phyloP scores from a whole-genome alignment of 2,797 vertebrate species.

The Hylomyscus alleni region DNA sequence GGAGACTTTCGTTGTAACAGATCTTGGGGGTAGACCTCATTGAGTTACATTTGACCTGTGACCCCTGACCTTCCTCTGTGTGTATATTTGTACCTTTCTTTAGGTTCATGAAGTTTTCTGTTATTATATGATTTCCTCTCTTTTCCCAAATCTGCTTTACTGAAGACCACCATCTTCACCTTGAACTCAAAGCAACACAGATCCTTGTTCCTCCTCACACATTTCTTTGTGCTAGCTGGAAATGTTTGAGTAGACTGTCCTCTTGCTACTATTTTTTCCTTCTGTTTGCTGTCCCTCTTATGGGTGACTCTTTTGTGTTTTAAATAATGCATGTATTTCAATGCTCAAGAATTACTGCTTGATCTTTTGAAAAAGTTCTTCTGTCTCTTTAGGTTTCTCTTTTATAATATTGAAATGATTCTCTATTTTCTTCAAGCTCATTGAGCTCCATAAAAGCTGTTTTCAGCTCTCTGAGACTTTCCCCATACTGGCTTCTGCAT shows the following conservation, averaged over 20 bases:
- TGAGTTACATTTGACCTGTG: background rate
- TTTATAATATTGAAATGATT: background rate
- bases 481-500: background rate
- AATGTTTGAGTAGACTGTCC: too few species aligned
- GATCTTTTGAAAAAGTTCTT: background rate
- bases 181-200: background rate
- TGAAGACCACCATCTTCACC: background rate
- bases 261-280: background rate
- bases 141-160: background rate
- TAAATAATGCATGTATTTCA: background rate
- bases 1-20: background rate
- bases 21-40: background rate
- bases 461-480: background rate
- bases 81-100: background rate
- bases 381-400: background rate
- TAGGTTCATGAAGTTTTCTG: background rate
- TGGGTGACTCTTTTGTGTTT: background rate
- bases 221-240: background rate
- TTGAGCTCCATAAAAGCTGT: background rate
- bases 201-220: background rate
- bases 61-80: background rate
- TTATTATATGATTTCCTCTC: background rate
- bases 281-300: background rate
- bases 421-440: background rate
- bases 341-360: background rate